phyloP scores from a whole-genome alignment of 2,888 invertebrate species.

The Prosopocoilus inquinatus region DNA sequence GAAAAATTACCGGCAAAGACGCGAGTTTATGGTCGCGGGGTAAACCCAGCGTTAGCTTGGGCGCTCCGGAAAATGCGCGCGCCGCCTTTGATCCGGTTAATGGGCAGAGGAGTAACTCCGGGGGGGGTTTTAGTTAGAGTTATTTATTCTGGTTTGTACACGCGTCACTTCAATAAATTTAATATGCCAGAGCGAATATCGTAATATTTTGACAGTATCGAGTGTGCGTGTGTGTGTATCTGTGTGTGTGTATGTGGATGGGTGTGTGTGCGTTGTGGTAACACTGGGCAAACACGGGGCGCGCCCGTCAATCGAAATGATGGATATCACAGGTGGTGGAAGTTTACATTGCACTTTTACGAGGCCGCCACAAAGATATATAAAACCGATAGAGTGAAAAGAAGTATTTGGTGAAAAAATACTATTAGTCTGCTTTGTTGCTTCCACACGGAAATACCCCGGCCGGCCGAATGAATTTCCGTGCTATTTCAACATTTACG shows the following conservation, averaged over 20 bases:
- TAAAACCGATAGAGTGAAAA: slow-evolving; percentile 3
- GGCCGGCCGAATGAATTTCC: neutral
- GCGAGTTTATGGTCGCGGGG: slow-evolving; percentile 21
- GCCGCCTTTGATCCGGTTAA: neutral
- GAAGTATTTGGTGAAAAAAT: slow-evolving; percentile 5
- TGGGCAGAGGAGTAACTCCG: neutral
- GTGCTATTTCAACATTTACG: slow-evolving; percentile 3
- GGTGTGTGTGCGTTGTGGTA: slow-evolving; percentile 29
- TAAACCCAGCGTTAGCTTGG: slow-evolving; percentile 26
- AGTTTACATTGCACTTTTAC: slow-evolving; percentile 17
- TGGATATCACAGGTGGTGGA: slow-evolving; percentile 31
- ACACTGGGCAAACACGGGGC: slow-evolving; percentile 35
- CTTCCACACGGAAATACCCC: neutral
- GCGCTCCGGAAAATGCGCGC: slow-evolving; percentile 12
- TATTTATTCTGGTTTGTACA: neutral
- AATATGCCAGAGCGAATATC: slow-evolving; percentile 4
- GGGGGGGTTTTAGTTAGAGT: neutral
- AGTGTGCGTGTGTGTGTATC: neutral
- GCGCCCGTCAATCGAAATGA: slow-evolving; percentile 37
- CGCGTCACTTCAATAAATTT: neutral
- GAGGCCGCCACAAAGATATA: slow-evolving; percentile 5
- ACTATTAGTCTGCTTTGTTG: slow-evolving; percentile 4
- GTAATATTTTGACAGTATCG: slow-evolving; percentile 5
- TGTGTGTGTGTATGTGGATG: slow-evolving; percentile 18
- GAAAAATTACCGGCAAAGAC: slow-evolving; percentile 22